A percentile compares a stretch with the other conserved stretches of the same genome.
phyloP scores from a whole-genome alignment of 64 coral and sea anemone genomes.

The Dendrophyllia cribrosa region DNA sequence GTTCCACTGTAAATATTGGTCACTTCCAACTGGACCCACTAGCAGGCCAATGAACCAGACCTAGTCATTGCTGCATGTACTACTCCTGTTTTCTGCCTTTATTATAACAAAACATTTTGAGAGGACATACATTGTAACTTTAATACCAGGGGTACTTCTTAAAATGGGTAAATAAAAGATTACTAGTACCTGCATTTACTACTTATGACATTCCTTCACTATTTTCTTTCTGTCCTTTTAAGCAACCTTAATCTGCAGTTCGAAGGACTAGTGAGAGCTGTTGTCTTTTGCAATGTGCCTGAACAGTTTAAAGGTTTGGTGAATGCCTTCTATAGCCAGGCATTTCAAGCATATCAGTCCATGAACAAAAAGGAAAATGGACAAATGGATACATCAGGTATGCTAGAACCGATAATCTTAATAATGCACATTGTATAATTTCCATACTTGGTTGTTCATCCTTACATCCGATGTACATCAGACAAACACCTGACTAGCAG shows the following conservation, averaged over 20 bases:
- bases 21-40: too few species aligned
- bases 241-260: conserved; percentile 67
- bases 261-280: conserved; percentile 41
- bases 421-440: background rate
- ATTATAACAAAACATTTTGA: too few species aligned
- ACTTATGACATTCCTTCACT: background rate
- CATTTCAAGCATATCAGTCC: conserved; percentile 72
- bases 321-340: conserved; percentile 55
- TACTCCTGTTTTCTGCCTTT: too few species aligned
- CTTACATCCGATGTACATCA: background rate
- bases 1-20: too few species aligned
- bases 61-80: too few species aligned
- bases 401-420: background rate
- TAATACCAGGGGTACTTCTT: too few species aligned
- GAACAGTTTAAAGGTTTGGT: conserved; percentile 59
- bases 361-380: conserved; percentile 27
- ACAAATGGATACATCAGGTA: conserved; percentile 52
- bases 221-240: background rate
- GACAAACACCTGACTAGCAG: too few species aligned
- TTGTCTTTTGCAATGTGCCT: conserved; percentile 59
- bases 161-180: too few species aligned
- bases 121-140: too few species aligned
- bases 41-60: too few species aligned
- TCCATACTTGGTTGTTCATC: background rate
- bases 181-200: too few species aligned